These are phyloP conservation scores for Lithobius niger DNA, from an alignment of 1,140 invertebrate genomes.

Conservation along the genomic window DNA sequence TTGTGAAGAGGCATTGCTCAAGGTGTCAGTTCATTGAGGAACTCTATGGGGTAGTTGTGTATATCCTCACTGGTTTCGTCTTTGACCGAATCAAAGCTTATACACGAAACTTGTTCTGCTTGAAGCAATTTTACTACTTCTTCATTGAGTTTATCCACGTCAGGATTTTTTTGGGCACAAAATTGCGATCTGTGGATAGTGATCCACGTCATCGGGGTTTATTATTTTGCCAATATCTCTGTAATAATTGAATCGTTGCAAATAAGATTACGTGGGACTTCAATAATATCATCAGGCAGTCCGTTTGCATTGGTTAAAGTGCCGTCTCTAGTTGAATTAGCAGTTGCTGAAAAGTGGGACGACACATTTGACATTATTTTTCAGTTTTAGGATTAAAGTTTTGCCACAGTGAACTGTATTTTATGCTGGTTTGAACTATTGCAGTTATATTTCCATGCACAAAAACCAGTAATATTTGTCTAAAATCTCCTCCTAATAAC, in stretches of 20 bases:
- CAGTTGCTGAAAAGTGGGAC: background rate
- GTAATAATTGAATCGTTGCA: background rate
- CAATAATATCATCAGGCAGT: background rate
- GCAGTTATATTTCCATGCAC: slow-evolving; percentile 13
- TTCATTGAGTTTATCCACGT: background rate
- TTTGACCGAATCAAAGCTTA: background rate
- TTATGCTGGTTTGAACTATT: slow-evolving; percentile 20
- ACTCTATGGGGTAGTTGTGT: background rate
- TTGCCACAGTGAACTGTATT: slow-evolving; percentile 21
- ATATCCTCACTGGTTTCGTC: background rate
- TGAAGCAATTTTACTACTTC: background rate
- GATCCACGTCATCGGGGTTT: background rate
- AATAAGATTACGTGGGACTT: background rate
- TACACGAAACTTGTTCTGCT: background rate
- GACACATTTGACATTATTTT: background rate
- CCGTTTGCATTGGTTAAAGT: background rate
- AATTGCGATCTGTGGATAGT: background rate
- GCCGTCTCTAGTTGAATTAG: background rate
- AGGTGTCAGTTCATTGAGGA: background rate
- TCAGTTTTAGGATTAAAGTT: slow-evolving; percentile 11
- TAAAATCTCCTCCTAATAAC: slow-evolving; percentile 24
- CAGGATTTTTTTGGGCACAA: background rate
- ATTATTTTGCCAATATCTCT: background rate
- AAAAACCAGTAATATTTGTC: slow-evolving; percentile 22
- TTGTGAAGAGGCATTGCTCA: background rate